phyloP scores from a whole-genome alignment of 2,888 invertebrate genomes.

The Arenicola marina region DNA sequence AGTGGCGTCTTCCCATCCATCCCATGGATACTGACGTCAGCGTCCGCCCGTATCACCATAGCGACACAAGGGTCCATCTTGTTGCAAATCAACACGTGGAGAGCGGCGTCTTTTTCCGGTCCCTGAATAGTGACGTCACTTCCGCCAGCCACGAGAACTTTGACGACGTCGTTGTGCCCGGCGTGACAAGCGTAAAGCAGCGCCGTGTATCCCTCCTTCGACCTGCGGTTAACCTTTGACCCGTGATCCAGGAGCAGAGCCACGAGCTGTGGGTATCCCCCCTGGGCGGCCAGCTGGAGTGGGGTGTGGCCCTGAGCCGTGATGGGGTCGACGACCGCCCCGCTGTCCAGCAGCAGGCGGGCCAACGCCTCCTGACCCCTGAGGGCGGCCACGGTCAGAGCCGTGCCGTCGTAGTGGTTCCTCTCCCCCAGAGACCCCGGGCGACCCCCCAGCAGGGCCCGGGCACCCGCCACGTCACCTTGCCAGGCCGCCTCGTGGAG shows the following conservation, averaged over 20 bases:
- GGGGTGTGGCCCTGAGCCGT: constrained; percentile 26
- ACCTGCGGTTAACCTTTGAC: constrained; percentile 8
- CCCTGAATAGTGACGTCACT: constrained; percentile 15
- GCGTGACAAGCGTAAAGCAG: constrained; percentile 22
- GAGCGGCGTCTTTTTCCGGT: constrained; percentile 15
- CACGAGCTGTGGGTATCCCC: constrained; percentile 14
- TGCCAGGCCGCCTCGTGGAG: constrained; percentile 27
- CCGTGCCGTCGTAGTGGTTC: constrained; percentile 30
- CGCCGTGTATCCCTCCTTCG: constrained; percentile 20
- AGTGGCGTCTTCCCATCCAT: constrained; percentile 13
- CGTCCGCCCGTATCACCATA: background rate
- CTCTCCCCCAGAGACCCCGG: constrained; percentile 14
- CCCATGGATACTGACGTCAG: constrained; percentile 10
- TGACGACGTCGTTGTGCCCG: constrained; percentile 17
- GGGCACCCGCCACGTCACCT: constrained; percentile 19
- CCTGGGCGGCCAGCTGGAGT: constrained; percentile 29
- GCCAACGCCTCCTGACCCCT: constrained; percentile 15
- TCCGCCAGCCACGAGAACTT: constrained; percentile 7
- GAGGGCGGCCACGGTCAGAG: constrained; percentile 22
- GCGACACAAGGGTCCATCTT: background rate
- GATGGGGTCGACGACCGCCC: constrained; percentile 21
- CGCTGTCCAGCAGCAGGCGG: constrained; percentile 6
- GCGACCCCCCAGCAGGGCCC: background rate
- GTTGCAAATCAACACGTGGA: constrained; percentile 14
- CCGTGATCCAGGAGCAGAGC: constrained; percentile 7